A percentile compares a stretch with the other conserved stretches of the same genome.
These are phyloP conservation scores for Hormaphis cornu DNA, from an alignment of 1,140 invertebrate species.

Conservation along the genomic window DNA sequence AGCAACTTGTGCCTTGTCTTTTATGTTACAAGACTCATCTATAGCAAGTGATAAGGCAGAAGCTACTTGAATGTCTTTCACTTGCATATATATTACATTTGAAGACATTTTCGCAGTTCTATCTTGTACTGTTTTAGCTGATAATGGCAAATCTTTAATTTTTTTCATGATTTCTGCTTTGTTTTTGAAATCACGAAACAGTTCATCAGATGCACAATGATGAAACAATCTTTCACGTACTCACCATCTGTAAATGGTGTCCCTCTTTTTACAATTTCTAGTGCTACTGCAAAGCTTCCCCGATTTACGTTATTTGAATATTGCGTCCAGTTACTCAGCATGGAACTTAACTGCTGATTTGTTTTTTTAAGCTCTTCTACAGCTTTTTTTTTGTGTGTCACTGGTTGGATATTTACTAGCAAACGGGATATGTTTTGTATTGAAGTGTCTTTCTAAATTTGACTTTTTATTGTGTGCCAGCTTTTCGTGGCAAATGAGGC, in stretches of 20 bases:
- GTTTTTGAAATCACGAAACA: conserved; percentile 41
- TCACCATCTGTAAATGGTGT: conserved; percentile 41
- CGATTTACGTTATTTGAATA: conserved; percentile 39
- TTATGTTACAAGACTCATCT: conserved; percentile 39
- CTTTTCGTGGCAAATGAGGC: conserved; percentile 32
- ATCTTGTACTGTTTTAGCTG: conserved; percentile 40
- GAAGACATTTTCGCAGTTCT: conserved; percentile 39
- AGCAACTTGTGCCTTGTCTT: conserved; percentile 39
- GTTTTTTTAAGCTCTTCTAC: conserved; percentile 39
- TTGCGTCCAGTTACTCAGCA: conserved; percentile 40
- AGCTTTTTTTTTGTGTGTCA: conserved; percentile 39
- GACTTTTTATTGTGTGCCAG: background rate
- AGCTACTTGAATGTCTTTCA: conserved; percentile 39
- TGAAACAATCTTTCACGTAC: conserved; percentile 40
- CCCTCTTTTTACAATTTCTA: conserved; percentile 38
- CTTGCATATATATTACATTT: conserved; percentile 30
- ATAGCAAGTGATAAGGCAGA: conserved; percentile 38
- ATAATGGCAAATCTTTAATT: conserved; percentile 39
- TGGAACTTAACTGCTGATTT: conserved; percentile 35
- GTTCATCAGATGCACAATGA: conserved; percentile 38
- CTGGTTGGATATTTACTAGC: conserved; percentile 37
- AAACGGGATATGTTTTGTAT: conserved; percentile 5
- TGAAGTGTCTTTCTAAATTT: conserved; percentile 34
- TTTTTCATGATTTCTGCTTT: conserved; percentile 39
- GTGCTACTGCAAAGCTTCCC: conserved; percentile 37